phyloP scores from a whole-genome alignment of 2,888 invertebrate species.

The Autographa gamma region DNA sequence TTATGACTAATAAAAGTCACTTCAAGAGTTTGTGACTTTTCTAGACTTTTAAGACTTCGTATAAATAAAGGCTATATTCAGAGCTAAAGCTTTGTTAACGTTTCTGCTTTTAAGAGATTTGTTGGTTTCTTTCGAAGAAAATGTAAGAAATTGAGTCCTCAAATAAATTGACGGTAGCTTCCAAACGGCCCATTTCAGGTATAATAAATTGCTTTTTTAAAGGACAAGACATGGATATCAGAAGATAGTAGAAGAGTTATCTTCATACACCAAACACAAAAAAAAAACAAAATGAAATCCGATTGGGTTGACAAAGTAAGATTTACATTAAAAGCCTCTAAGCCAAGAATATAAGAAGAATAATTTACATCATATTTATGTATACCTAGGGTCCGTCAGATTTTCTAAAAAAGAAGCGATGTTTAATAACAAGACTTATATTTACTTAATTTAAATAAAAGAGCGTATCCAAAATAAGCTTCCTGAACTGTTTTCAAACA shows the following conservation, averaged over 20 bases:
- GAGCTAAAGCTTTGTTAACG: not conserved
- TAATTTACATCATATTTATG: too few species aligned
- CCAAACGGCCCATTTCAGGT: not conserved
- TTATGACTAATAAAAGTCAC: constrained; percentile 10
- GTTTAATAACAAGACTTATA: too few species aligned
- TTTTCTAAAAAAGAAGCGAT: too few species aligned
- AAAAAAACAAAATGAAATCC: too few species aligned
- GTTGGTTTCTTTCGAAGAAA: not conserved
- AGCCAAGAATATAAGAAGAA: too few species aligned
- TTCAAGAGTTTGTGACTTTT: not conserved
- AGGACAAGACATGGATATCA: not conserved
- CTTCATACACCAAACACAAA: too few species aligned
- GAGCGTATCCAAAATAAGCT: too few species aligned
- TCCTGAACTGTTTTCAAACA: too few species aligned
- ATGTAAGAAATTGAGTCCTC: not conserved
- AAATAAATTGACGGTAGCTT: constrained; percentile 1
- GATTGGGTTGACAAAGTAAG: too few species aligned
- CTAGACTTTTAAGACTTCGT: not conserved
- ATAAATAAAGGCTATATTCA: not conserved
- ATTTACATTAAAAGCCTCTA: too few species aligned
- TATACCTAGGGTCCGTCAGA: too few species aligned
- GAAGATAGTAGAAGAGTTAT: not conserved
- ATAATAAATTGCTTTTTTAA: constrained; percentile 3
- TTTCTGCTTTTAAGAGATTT: not conserved
- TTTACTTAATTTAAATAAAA: too few species aligned